Evolutionary conservation across 2,888 invertebrate species (phyloP), one percentile per base, ranked within the genome.

Genomic region (Artemia sinica): DNA sequence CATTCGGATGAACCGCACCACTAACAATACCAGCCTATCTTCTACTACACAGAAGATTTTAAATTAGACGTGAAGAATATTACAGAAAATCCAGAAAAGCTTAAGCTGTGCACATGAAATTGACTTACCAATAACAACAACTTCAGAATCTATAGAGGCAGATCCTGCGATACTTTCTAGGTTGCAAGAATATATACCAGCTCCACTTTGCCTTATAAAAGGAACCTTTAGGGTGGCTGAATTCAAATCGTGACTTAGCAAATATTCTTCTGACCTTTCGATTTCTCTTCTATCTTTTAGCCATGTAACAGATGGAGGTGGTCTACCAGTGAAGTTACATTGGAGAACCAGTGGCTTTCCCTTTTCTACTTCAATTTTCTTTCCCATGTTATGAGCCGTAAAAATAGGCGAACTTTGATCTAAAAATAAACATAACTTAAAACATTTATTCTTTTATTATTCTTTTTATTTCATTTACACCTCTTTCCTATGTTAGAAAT

Each of bases 131-230:
- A 69, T 52, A 13, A 74, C 73, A 41, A 70, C 65, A 63, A 73
- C 66, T 13, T 72, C 72, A 8, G 72, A 65, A 50, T 69, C 72
- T 13, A 68, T 66, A 9, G 66, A 50, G n/a, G 49, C 70, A 41
- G 58, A 66, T 52, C 74, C 74, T 66, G 69, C 72, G 49, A 72
- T 52, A 68, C 74, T 75, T 50, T 13, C 49, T 4, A 72, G 72
- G 11, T 11, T 49, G 70, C 75, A 75, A 8, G 13, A 69, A 67
- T 73, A 75, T 18, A 49, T 63, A 6, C 75, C 75, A 10, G 69
- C 50, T 18, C 72, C 73, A 11, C 67, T 72, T 41, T 67, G 49
- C 50, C 72, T 70, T 49, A 71, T 69, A 65, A 71, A 70, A 11
- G 48, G 41, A 9, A 73, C 67, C 3, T 41, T 41, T 9, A 73